Percentiles rank a stretch among this genome's conserved stretches.
These are phyloP conservation scores for Latrodectus geometricus DNA, from an alignment of 1,140 invertebrate species.

Conservation along the genomic window DNA sequence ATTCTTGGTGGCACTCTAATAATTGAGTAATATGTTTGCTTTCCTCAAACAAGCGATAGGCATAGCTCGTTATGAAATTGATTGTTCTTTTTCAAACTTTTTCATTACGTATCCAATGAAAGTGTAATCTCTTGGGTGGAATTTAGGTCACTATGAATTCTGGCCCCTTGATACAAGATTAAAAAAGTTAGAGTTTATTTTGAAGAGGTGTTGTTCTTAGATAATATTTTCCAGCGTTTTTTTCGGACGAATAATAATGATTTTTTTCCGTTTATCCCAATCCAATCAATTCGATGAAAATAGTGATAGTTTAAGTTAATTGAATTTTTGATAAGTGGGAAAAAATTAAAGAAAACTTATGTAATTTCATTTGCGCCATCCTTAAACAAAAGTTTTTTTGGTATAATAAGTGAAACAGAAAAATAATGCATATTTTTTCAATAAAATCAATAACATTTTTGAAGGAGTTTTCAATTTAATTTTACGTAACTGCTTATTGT, in stretches of 20 bases:
- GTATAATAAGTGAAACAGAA: no score
- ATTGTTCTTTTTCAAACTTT: slow-evolving; percentile 14
- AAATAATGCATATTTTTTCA: no score
- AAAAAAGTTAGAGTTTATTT: slow-evolving; percentile 19
- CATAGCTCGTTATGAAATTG: slow-evolving; percentile 2
- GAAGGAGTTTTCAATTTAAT: no score
- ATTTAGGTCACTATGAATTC: slow-evolving; percentile 7
- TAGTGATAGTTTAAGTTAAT: slow-evolving; percentile 31
- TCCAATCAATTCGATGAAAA: slow-evolving; percentile 9
- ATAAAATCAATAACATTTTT: no score
- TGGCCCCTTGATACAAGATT: neutral
- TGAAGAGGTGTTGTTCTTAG: neutral
- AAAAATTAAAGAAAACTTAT: neutral
- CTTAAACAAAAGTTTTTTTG: no score
- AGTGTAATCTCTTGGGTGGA: slow-evolving; percentile 14
- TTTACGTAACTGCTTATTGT: no score
- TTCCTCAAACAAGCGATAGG: neutral
- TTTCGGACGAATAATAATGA: neutral
- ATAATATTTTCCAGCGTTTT: no score
- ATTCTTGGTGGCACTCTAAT: neutral
- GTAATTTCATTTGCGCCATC: no score
- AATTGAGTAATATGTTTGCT: slow-evolving; percentile 48
- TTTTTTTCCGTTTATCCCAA: neutral
- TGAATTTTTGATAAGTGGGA: slow-evolving; percentile 29
- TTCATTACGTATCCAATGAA: slow-evolving; percentile 33